Conservation (phyloP, 2,113 vertebrate species). For the Phasianus colchicus region DNA sequence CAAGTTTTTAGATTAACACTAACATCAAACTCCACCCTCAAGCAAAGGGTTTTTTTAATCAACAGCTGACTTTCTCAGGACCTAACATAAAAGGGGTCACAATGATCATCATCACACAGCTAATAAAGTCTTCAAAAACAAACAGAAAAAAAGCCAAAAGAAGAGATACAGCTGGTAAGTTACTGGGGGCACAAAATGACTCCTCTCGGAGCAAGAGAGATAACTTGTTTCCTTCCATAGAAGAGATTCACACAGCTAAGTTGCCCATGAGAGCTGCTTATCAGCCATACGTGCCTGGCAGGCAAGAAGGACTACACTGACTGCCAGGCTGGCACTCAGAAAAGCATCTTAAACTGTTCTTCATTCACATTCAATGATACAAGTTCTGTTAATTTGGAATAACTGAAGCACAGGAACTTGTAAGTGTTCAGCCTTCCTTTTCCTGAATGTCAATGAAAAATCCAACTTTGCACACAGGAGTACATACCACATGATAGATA, state of each 20-base stretch:
- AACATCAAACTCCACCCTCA: background rate
- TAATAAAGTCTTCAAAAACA: constrained; percentile 21
- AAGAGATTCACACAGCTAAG: background rate
- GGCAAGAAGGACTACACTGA: background rate
- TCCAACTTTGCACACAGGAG: background rate
- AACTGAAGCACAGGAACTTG: background rate
- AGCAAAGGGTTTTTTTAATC: background rate
- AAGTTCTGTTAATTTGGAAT: background rate
- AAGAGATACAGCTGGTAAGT: constrained; percentile 40
- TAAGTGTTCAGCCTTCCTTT: background rate
- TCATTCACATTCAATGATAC: background rate
- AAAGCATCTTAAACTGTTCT: background rate
- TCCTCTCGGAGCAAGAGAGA: background rate
- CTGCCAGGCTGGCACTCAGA: background rate
- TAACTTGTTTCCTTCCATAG: background rate
- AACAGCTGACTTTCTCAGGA: constrained; percentile 44
- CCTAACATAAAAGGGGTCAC: constrained; percentile 33
- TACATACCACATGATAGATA: background rate
- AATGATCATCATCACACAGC: constrained; percentile 25
- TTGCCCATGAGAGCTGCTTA: background rate
- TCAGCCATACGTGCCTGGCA: background rate
- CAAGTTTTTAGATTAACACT: background rate
- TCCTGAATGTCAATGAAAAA: background rate
- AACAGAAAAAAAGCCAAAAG: background rate
- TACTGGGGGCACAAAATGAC: background rate